These are phyloP conservation scores for Tinamus guttatus DNA, from an alignment of 2,113 vertebrate species.

Conservation along the genomic window DNA sequence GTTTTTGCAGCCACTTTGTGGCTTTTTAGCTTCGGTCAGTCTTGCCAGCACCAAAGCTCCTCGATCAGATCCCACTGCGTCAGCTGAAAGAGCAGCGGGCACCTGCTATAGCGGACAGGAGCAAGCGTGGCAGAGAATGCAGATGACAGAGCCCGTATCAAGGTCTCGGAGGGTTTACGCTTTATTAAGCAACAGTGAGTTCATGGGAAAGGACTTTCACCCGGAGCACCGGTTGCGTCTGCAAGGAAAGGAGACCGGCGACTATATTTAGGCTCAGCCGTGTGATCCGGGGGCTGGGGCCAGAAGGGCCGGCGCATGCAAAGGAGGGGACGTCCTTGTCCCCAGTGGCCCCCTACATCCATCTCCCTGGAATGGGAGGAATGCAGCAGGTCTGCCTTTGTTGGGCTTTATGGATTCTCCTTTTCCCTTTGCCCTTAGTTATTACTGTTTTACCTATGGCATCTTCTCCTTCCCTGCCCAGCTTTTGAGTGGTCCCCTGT, in stretches of 20 bases:
- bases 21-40: background rate
- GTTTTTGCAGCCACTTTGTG: background rate
- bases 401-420: background rate
- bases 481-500: background rate
- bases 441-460: background rate
- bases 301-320: background rate
- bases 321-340: background rate
- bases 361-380: background rate
- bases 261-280: constrained; percentile 29
- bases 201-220: constrained; percentile 62
- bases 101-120: background rate
- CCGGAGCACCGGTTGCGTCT: constrained; percentile 12
- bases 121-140: constrained; percentile 35
- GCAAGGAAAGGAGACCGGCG: background rate
- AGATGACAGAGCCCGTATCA: constrained; percentile 36
- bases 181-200: constrained; percentile 70
- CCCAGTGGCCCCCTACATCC: background rate
- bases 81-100: constrained; percentile 44
- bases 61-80: background rate
- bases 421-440: background rate
- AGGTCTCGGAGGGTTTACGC: constrained; percentile 47
- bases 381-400: background rate
- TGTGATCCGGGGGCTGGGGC: background rate
- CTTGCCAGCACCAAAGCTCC: fast-evolving
- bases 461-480: background rate